A percentile compares a stretch with the other conserved stretches of the same genome.
Evolutionary conservation across 2,888 invertebrate species (phyloP).

Genomic region (Platerodrilus igneus): DNA sequence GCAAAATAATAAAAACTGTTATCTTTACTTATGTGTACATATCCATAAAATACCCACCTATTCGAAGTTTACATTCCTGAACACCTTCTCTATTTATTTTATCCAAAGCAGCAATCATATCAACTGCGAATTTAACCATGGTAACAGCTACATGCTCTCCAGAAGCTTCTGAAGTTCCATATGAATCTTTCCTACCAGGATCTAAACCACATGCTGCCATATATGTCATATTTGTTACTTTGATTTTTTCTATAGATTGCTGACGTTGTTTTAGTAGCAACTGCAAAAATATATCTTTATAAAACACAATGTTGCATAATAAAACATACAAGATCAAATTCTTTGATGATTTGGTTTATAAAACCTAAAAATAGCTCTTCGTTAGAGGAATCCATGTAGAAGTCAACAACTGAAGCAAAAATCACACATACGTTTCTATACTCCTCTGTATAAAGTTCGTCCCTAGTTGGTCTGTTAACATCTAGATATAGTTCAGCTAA

Average conservation of each 20-base stretch:
- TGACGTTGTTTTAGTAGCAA: slow-evolving; percentile 10
- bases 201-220: slow-evolving; percentile 95
- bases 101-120: slow-evolving; percentile 64
- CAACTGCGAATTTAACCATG: slow-evolving; percentile 68
- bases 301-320: slow-evolving; percentile 47
- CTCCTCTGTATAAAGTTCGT: slow-evolving; percentile 75
- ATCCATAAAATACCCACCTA: no score
- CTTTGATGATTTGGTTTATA: slow-evolving; percentile 87
- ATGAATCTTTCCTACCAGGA: slow-evolving; percentile 62
- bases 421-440: slow-evolving; percentile 89
- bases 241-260: slow-evolving; percentile 87
- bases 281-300: slow-evolving; percentile 61
- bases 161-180: slow-evolving; percentile 32
- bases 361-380: slow-evolving; percentile 47
- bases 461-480: slow-evolving; percentile 56
- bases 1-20: no score
- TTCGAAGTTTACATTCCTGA: slow-evolving; percentile 64
- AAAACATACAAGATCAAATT: slow-evolving; percentile 76
- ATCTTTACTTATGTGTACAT: no score
- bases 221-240: slow-evolving; percentile 93
- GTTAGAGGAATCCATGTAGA: slow-evolving; percentile 52
- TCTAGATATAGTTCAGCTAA: slow-evolving; percentile 75
- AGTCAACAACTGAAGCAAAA: slow-evolving; percentile 77
- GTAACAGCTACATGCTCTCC: slow-evolving; percentile 50
- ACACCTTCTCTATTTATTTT: slow-evolving; percentile 54